Conservation (phyloP, 1,140 invertebrate genomes). For the Zophobas atratus region DNA sequence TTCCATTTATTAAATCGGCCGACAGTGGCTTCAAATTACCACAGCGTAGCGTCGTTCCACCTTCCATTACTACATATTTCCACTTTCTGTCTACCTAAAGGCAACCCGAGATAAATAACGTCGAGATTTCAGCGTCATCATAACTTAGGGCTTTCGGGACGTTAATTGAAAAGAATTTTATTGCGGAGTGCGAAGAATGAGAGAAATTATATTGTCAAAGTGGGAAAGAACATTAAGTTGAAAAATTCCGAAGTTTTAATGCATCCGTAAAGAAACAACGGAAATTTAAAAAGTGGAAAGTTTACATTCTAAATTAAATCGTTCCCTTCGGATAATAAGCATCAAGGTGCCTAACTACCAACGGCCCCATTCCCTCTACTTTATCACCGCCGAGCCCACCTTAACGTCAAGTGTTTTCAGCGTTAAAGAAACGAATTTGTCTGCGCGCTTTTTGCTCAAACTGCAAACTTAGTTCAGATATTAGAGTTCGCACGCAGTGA, state of each 20-base stretch:
- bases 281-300: conserved; percentile 23
- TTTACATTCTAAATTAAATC: conserved; percentile 33
- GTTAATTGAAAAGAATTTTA: neutral
- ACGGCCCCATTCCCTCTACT: conserved; percentile 1
- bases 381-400: neutral
- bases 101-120: too few relatives aligned
- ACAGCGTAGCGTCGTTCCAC: too few relatives aligned
- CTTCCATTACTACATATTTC: too few relatives aligned
- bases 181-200: neutral
- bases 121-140: too few relatives aligned
- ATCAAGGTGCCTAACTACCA: conserved; percentile 11
- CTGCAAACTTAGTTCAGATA: neutral
- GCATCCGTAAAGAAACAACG: conserved; percentile 20
- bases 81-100: too few relatives aligned
- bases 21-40: too few relatives aligned
- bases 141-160: too few relatives aligned
- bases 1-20: too few relatives aligned
- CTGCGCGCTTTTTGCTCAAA: neutral
- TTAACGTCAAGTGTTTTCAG: neutral
- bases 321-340: conserved; percentile 11
- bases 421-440: neutral
- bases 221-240: conserved; percentile 3
- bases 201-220: conserved; percentile 1
- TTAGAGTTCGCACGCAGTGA: too few relatives aligned
- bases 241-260: conserved; percentile 14